These are phyloP conservation scores for Frankliniella fusca DNA, from an alignment of 2,888 invertebrate species.

Conservation along the genomic window DNA sequence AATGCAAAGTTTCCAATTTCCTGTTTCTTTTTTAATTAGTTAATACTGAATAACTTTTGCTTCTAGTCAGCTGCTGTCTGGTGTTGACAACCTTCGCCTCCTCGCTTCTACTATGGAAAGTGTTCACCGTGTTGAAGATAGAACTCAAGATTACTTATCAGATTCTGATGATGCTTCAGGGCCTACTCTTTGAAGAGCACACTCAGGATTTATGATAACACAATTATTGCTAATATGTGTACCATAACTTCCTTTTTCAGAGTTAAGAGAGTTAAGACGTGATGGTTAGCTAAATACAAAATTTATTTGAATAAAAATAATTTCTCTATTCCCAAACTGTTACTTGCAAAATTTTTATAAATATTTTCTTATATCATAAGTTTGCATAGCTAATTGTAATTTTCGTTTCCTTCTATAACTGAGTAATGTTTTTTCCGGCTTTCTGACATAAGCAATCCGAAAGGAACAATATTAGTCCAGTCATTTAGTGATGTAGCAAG, in stretches of 20 bases:
- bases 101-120: conserved; percentile 62
- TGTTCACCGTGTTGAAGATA: conserved; percentile 54
- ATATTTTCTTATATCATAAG: not conserved
- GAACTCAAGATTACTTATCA: conserved; percentile 50
- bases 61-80: conserved; percentile 59
- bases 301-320: conserved; percentile 8
- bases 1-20: not conserved
- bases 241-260: not conserved
- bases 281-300: conserved; percentile 33
- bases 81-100: conserved; percentile 62
- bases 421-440: not conserved
- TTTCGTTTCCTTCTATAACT: no score
- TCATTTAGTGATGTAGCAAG: not conserved
- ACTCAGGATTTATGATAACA: not conserved
- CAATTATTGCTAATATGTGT: not conserved
- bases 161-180: conserved; percentile 53
- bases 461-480: no score
- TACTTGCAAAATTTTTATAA: not conserved
- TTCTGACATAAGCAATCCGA: not conserved
- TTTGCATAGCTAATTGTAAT: not conserved
- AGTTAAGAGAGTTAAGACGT: conserved; percentile 16
- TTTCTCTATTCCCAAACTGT: conserved; percentile 3
- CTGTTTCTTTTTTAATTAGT: conserved; percentile 3
- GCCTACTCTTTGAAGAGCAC: conserved; percentile 50
- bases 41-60: not conserved